Base-by-base conservation (phyloP, 2,797 vertebrate species). In the Natrix natrix region DNA sequence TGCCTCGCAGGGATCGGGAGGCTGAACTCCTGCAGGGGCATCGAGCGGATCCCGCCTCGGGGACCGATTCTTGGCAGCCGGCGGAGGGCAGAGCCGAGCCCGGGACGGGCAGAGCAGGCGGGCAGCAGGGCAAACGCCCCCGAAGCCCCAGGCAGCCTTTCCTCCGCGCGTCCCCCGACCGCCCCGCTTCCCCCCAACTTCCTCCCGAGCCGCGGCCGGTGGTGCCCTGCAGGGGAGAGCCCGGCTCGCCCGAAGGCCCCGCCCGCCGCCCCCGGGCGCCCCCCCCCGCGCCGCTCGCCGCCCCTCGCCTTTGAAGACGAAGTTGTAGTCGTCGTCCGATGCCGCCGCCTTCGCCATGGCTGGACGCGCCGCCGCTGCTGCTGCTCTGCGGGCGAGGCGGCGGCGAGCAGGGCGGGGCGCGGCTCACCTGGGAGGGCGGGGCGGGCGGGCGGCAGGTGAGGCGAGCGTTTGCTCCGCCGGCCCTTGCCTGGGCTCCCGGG, bases 231-330 rank as follows among this genome's bases (percentile, higher is more conserved):
- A 60, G 8, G 20, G 10, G 60, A 26, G 60, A 60, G 24, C 26
- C 26, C 11, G 11, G 28, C 61, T 24, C 8, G 60, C 22, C 22
- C 57, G 8, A 22, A 59, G 57, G 10, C 61, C 28, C 61, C 24
- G 2, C 61, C 2, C 24, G 10, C 14, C 13, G 13, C 12, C 1
- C 97, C 98, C 32, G 59, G 3, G 26, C 26, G 32, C 43, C 78
- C 37, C 11, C 48, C 6, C 26, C 26, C 6, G 11, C 28, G 61
- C 66, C 26, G 32, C 32, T 37, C 32, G 20, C 14, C 26, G 8
- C 16, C 1, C 97, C 98, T 98, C 96, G 99, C 99, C 99, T 97
- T 99, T 99, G 96, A 99, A 99, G 96, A 99, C 99, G 94, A 99
- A 99, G 97, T 99, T 99, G 96, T 99, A 99, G 93, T 98, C 97